A percentile compares a stretch with the other conserved stretches of the same genome.
Conservation (phyloP, 2,888 invertebrate species). For the Anthophora plumipes region DNA sequence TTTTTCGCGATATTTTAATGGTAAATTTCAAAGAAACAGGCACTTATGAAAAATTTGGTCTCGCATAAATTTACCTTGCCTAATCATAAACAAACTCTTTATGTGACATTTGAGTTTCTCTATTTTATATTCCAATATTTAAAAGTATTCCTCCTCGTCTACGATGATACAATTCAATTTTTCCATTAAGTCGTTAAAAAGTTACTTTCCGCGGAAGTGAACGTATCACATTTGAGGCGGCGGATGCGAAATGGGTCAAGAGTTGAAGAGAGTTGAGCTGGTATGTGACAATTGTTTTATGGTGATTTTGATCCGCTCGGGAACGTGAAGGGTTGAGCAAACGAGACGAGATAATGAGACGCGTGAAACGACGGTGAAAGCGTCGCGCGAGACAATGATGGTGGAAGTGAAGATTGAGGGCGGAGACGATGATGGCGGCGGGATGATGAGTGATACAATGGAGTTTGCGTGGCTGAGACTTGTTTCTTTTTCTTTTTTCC, state of each 20-base stretch:
- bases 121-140: not conserved
- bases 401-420: not conserved
- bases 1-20: too few species aligned
- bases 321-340: slow-evolving; percentile 14
- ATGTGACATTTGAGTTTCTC: not conserved
- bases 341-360: slow-evolving; percentile 37
- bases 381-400: slow-evolving; percentile 4
- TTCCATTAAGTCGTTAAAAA: not conserved
- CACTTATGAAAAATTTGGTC: too few species aligned
- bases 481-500: too few species aligned
- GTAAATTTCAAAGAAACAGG: too few species aligned
- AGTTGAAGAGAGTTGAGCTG: too few species aligned
- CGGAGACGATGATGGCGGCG: not conserved
- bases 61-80: too few species aligned
- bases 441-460: not conserved
- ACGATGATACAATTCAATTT: not conserved
- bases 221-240: not conserved
- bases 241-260: not conserved
- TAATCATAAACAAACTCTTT: too few species aligned
- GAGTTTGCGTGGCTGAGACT: too few species aligned
- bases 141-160: too few species aligned
- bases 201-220: not conserved
- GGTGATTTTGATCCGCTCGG: slow-evolving; percentile 13
- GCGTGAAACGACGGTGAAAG: not conserved
- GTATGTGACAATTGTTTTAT: slow-evolving; percentile 19